Evolutionary conservation across 2,797 vertebrate species (phyloP), one percentile per base, ranked within the genome.

Genomic region (Gymnothorax javanicus): DNA sequence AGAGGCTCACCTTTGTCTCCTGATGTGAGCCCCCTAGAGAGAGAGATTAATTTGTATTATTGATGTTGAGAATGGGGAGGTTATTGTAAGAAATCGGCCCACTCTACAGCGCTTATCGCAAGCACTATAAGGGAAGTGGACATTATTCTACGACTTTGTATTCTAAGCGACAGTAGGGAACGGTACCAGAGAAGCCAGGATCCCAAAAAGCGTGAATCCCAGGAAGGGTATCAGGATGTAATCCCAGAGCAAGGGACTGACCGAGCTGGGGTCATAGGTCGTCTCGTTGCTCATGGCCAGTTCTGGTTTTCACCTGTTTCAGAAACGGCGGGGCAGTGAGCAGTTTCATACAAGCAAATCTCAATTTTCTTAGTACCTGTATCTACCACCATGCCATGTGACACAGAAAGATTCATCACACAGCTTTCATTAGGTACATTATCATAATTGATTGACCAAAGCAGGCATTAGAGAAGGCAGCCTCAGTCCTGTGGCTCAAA

Each of bases 181-280:
- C 23, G n/a, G 54, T 81, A 81, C 50, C 77, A 81, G 17, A 8
- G 77, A 81, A 23, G 77, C 77, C 20, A 81, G 77, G 50, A 56
- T 2, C 0, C 77, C 77, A n/a, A 81, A 81, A n/a, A 81, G 77
- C 23, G 77, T 81, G 77, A 81, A 23, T 20, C 77, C 77, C 77
- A 56, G 1, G 20, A 81, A 81, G 2, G 77, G 52, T 20, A 81
- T n/a, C 50, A 81, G 77, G 77, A 81, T 56, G 52, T 56, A 81
- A 50, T 81, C 77, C 52, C 52, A 20, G 3, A 81, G 50, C 43
- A 17, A 6, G 11, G 43, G 50, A 20, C 3, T 52, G 75, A 79
- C 6, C 17, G 17, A 9, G 77, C 17, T 25, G 52, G 20, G 77
- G 77, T 81, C 77, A n/a, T 54, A n/a, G 77, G 23, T 81, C 7